phyloP scores from a whole-genome alignment of 1,140 invertebrate species.

The Cryptotermes secundus region DNA sequence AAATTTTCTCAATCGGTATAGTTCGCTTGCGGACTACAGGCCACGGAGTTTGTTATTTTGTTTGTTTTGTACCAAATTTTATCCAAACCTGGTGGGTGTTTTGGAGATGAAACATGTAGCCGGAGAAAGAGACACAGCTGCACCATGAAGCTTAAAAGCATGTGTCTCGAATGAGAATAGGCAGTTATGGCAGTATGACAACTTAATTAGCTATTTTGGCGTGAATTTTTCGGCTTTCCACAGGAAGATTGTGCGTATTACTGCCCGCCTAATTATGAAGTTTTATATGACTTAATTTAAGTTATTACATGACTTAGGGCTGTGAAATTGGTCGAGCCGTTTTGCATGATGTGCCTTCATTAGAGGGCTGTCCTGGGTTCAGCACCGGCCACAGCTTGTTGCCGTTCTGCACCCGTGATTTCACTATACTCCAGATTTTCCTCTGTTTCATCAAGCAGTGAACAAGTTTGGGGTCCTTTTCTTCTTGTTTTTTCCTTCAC shows the following conservation, averaged over 20 bases:
- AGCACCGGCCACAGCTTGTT: neutral
- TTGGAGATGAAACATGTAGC: too few relatives aligned
- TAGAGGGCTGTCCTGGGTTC: neutral
- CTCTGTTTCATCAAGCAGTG: too few relatives aligned
- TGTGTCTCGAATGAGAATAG: neutral
- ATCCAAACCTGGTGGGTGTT: too few relatives aligned
- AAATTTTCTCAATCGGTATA: too few relatives aligned
- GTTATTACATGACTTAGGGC: neutral
- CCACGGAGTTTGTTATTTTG: too few relatives aligned
- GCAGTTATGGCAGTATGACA: neutral
- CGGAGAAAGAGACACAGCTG: too few relatives aligned
- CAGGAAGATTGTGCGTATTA: neutral
- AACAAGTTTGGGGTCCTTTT: too few relatives aligned
- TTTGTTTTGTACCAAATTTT: too few relatives aligned
- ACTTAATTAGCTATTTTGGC: neutral
- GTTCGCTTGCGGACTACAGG: too few relatives aligned
- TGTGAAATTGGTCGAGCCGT: neutral
- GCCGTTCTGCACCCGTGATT: neutral
- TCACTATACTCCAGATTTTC: too few relatives aligned
- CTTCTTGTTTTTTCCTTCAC: too few relatives aligned
- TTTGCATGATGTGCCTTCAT: neutral
- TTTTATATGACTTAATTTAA: slow-evolving; percentile 7
- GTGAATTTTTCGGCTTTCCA: neutral
- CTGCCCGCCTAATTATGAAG: neutral
- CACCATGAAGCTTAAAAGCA: too few relatives aligned